These are phyloP conservation scores for Caenorhabditis sp. DNA, from an alignment of 2,888 invertebrate genomes.

Conservation along the genomic window DNA sequence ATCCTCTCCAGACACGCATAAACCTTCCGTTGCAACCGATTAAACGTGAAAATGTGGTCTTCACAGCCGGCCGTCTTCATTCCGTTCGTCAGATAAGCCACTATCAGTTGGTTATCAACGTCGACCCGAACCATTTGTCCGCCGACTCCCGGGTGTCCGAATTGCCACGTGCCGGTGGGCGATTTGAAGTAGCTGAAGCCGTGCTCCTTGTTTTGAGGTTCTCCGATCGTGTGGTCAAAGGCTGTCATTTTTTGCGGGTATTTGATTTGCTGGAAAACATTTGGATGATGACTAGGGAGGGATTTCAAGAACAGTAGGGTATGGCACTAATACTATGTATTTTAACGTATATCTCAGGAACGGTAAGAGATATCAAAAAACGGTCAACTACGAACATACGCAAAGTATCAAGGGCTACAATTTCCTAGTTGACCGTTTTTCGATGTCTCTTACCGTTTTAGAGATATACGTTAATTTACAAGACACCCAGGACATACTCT, in stretches of 20 bases:
- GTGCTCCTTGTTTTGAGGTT: conserved; percentile 66
- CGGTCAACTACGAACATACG: too few species aligned
- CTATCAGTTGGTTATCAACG: conserved; percentile 80
- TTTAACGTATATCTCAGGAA: too few species aligned
- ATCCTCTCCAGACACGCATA: conserved; percentile 59
- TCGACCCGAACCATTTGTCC: conserved; percentile 83
- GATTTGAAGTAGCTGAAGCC: conserved; percentile 70
- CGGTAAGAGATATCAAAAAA: too few species aligned
- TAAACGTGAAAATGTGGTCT: conserved; percentile 68
- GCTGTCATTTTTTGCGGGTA: conserved; percentile 58
- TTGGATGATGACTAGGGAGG: too few species aligned
- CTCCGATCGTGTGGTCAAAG: conserved; percentile 69
- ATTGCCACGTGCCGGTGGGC: conserved; percentile 67
- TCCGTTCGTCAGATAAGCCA: conserved; percentile 82
- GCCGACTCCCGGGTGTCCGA: conserved; percentile 84
- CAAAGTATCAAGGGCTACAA: too few species aligned
- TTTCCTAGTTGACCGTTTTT: too few species aligned
- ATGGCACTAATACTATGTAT: too few species aligned
- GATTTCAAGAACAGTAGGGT: too few species aligned
- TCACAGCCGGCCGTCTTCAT: conserved; percentile 71
- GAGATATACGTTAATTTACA: too few species aligned
- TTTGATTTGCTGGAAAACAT: conserved; percentile 46
- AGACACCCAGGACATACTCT: too few species aligned
- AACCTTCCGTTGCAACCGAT: conserved; percentile 62
- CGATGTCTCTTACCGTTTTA: too few species aligned